phyloP scores from a whole-genome alignment of 2,888 invertebrate species.

The Metalampra italica region DNA sequence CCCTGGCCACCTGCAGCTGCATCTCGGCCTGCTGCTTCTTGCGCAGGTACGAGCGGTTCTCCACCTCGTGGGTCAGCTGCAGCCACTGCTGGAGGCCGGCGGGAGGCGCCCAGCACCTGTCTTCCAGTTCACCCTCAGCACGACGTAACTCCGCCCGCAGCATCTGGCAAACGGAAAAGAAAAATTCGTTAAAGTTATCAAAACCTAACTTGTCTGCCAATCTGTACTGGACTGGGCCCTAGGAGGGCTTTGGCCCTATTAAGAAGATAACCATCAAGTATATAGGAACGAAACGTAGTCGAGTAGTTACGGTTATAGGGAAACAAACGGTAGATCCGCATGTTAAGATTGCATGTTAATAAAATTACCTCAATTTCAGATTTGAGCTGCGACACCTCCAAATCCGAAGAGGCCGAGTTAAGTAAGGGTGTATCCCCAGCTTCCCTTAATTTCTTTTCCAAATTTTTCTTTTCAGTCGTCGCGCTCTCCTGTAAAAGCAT shows the following conservation, averaged over 20 bases:
- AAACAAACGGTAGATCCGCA: too few species aligned
- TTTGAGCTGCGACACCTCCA: conserved; percentile 89
- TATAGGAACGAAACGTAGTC: too few species aligned
- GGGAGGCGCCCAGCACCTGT: conserved; percentile 93
- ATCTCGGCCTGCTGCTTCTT: conserved; percentile 90
- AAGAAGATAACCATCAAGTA: too few species aligned
- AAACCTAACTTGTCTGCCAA: too few species aligned
- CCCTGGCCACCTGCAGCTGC: conserved; percentile 91
- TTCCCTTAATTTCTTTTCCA: conserved; percentile 88
- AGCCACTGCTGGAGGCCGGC: conserved; percentile 95
- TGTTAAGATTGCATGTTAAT: too few species aligned
- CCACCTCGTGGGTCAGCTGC: conserved; percentile 96
- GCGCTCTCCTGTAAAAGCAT: conserved; percentile 82
- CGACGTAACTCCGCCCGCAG: conserved; percentile 88
- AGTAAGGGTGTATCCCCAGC: conserved; percentile 82
- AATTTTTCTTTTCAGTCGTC: conserved; percentile 87
- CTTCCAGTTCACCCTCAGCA: conserved; percentile 94
- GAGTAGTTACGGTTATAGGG: too few species aligned
- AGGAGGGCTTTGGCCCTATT: too few species aligned
- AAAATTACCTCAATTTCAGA: conserved; percentile 86
- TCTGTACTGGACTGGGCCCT: too few species aligned
- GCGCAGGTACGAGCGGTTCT: conserved; percentile 90
- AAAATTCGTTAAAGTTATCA: too few species aligned
- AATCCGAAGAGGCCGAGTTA: conserved; percentile 87
- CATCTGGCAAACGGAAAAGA: conserved; percentile 70